These are phyloP conservation scores for Digitonthophagus gazella DNA, from an alignment of 2,888 invertebrate genomes.

Conservation along the genomic window DNA sequence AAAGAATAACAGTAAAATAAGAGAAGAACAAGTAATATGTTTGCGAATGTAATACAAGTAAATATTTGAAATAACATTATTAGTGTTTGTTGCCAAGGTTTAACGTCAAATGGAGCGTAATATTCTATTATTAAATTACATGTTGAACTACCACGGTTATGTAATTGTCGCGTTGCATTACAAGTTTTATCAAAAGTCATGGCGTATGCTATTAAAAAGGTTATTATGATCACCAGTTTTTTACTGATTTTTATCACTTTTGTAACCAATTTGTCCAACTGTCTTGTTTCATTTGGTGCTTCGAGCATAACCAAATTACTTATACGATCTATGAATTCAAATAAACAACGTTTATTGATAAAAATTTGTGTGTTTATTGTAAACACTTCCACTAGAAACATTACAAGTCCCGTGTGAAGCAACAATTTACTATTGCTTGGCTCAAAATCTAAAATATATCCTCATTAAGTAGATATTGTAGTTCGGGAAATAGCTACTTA, in stretches of 20 bases:
- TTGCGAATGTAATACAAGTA: neutral
- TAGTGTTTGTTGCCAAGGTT: neutral
- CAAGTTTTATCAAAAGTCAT: neutral
- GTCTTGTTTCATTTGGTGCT: neutral
- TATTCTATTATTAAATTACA: neutral
- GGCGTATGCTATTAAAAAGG: neutral
- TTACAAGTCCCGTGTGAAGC: too few species aligned
- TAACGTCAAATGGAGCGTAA: neutral
- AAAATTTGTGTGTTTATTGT: too few species aligned
- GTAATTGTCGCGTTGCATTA: neutral
- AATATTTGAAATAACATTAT: neutral
- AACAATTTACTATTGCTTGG: too few species aligned
- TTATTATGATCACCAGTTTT: neutral
- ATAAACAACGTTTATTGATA: too few species aligned
- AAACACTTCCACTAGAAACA: too few species aligned
- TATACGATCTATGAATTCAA: too few species aligned
- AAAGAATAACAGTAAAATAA: neutral
- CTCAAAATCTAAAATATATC: too few species aligned
- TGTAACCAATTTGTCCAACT: neutral
- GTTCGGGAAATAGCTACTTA: too few species aligned
- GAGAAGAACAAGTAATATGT: neutral
- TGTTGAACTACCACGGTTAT: neutral
- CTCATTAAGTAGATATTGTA: too few species aligned
- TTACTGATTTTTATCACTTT: neutral
- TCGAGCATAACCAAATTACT: neutral